Percentiles rank a stretch among this genome's conserved stretches.
phyloP scores from a whole-genome alignment of 1,140 invertebrate species.

The Xylocopa sonorina region DNA sequence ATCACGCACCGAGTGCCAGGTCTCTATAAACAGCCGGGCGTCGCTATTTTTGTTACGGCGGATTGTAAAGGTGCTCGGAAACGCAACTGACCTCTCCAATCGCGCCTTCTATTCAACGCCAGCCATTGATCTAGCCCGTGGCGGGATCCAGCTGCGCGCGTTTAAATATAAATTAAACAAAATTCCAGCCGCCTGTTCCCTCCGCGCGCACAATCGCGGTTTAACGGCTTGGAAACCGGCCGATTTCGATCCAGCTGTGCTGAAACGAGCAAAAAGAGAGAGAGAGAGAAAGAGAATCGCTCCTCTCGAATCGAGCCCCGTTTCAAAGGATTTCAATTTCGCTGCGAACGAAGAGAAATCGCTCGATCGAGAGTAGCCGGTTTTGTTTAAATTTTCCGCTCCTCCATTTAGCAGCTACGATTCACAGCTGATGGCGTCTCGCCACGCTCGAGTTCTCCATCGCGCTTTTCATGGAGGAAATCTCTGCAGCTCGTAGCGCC shows the following conservation, averaged over 20 bases:
- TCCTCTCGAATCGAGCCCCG: not conserved
- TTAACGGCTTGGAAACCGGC: constrained; percentile 5
- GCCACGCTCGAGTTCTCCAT: no score
- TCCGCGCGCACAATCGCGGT: not conserved
- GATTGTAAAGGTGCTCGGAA: constrained; percentile 35
- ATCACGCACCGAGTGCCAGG: not conserved
- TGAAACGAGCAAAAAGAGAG: not conserved
- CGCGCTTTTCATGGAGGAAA: no score
- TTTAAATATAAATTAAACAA: constrained; percentile 50
- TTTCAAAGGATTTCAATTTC: not conserved
- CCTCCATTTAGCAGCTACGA: no score
- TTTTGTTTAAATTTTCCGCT: no score
- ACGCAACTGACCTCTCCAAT: constrained; percentile 46
- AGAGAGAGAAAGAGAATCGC: no score
- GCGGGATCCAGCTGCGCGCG: not conserved
- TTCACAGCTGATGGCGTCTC: no score
- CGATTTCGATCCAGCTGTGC: not conserved
- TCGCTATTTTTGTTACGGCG: constrained; percentile 18
- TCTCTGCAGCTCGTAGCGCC: no score
- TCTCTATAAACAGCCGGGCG: constrained; percentile 26
- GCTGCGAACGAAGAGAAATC: not conserved
- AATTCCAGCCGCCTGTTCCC: not conserved
- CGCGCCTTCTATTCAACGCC: constrained; percentile 17
- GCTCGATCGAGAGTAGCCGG: no score
- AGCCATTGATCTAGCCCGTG: constrained; percentile 31